phyloP scores from a whole-genome alignment of 1,140 invertebrate genomes.

The Lepeophtheirus salmonis region DNA sequence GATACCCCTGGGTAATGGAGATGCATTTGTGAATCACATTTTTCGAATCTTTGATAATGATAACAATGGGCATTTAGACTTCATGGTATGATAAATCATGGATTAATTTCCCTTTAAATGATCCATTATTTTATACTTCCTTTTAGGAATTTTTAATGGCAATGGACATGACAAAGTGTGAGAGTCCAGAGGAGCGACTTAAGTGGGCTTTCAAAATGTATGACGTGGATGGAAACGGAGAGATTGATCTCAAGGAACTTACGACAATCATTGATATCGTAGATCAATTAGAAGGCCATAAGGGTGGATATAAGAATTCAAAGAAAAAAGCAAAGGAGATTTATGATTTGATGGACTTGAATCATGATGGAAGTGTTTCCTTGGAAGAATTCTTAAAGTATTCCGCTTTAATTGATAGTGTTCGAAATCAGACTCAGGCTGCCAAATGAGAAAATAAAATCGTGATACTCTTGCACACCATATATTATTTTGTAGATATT shows the following conservation, averaged over 20 bases:
- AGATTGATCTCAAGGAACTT: conserved; percentile 27
- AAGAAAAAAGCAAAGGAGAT: background rate
- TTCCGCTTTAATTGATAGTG: background rate
- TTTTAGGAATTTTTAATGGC: background rate
- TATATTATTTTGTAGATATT: no score
- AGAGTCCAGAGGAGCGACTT: conserved; percentile 32
- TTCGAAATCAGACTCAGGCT: background rate
- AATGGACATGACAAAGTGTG: background rate
- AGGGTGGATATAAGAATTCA: background rate
- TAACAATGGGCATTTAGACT: no score
- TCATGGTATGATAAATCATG: no score
- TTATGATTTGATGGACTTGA: background rate
- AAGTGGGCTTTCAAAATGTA: conserved; percentile 33
- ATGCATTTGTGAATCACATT: no score
- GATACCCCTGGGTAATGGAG: no score
- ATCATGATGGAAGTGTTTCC: background rate
- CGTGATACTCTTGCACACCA: no score
- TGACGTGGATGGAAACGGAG: conserved; percentile 27
- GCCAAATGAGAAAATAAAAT: no score
- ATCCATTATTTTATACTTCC: background rate
- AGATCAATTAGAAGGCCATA: background rate
- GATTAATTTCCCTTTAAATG: no score
- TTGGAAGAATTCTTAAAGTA: background rate
- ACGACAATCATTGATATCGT: conserved; percentile 24
- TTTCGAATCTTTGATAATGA: no score